Base-by-base conservation (phyloP, 2,113 vertebrate species). In the Axis porcinus region DNA sequence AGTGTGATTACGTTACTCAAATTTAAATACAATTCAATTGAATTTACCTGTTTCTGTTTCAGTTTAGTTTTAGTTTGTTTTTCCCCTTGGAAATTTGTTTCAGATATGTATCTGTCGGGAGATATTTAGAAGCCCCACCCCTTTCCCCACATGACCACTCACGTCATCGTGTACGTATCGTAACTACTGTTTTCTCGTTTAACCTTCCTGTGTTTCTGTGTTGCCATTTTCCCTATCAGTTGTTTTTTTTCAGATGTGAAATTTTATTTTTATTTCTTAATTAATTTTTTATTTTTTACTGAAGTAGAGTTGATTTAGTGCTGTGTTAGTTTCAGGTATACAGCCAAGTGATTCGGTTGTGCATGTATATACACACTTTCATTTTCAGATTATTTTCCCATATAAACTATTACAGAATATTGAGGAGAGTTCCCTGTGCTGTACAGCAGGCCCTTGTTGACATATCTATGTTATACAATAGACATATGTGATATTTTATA, bases 341-440 rank as follows among this genome's bases (percentile, higher is more conserved):
- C 16, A 50, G 78, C 28, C 30, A 50, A 50, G 78, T 21, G 78
- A n/a, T 52, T 33, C 47, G 21, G 47, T 21, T 81, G 64, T 36
- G 33, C 33, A 0, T 30, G 5, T 16, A 33, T 17, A 30, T 1
- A 79, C 1, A 2, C 4, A 2, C 43, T 28, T 81, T 50, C 28
- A 21, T 81, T 4, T 50, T 21, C 47, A n/a, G 47, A 52, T 33
- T n/a, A 5, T 82, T 82, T 33, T 52, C 47, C 10, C 10, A n/a
- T 23, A 23, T 52, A 23, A 21, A 1, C 14, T 13, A 14, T 23
- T 23, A 82, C 47, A 82, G 79, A 82, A 4, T 52, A n/a, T 23
- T 52, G 47, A 52, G 47, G 4, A 52, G 78, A 33, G 30, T 54
- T n/a, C 47, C 30, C 47, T 82, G 47, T 23, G 47, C 79, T 54